These are phyloP conservation scores for Temnothorax unifasciatus DNA, from an alignment of 2,888 invertebrate species.

Conservation along the genomic window DNA sequence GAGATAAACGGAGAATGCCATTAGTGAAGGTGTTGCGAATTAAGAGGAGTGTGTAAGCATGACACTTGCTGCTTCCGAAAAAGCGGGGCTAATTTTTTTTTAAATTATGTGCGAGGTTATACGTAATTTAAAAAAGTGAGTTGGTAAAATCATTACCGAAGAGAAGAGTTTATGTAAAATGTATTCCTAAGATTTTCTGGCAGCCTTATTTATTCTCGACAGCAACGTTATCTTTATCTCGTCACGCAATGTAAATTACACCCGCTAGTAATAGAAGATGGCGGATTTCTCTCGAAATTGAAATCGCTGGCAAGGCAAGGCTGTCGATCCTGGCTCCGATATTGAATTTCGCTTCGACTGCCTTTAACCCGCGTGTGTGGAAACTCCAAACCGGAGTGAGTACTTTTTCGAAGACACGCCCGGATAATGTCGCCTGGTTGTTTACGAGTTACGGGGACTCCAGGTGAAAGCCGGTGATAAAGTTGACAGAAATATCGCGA, in stretches of 20 bases:
- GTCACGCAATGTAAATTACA: background rate
- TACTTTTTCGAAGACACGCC: constrained; percentile 47
- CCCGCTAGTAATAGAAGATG: background rate
- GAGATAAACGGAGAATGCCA: background rate
- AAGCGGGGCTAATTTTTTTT: background rate
- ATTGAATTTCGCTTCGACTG: constrained; percentile 42
- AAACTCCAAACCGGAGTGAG: constrained; percentile 34
- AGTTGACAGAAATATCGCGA: constrained; percentile 54
- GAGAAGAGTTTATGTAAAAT: background rate
- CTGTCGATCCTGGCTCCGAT: constrained; percentile 11
- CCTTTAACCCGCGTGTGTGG: constrained; percentile 15
- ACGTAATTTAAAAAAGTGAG: no score
- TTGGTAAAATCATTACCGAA: background rate
- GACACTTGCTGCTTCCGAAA: background rate
- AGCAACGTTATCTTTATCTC: constrained; percentile 1
- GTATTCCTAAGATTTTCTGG: background rate
- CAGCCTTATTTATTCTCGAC: background rate
- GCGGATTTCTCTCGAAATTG: constrained; percentile 33
- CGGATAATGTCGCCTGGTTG: constrained; percentile 51
- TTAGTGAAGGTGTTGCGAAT: constrained; percentile 17
- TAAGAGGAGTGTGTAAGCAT: background rate
- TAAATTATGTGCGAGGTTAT: background rate
- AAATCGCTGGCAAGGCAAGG: constrained; percentile 22
- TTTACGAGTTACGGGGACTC: constrained; percentile 53
- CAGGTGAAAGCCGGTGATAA: constrained; percentile 53